These are phyloP conservation scores for Lepidurus arcticus DNA, from an alignment of 1,140 invertebrate genomes.

Conservation along the genomic window DNA sequence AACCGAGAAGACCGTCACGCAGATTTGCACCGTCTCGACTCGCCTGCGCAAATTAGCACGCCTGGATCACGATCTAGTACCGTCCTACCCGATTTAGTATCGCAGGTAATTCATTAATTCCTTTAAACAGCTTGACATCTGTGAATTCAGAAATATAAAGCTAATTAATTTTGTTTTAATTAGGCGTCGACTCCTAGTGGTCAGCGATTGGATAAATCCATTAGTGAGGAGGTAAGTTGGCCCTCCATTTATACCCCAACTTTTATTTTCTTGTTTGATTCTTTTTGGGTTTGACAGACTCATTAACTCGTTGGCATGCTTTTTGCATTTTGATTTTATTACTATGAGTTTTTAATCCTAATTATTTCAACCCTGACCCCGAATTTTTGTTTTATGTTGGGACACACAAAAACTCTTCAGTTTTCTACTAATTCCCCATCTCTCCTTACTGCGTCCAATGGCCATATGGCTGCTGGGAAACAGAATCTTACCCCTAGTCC, in stretches of 20 bases:
- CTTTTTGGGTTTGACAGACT: constrained; percentile 32
- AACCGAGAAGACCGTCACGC: constrained; percentile 58
- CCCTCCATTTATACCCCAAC: background rate
- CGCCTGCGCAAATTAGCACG: constrained; percentile 42
- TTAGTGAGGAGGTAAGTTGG: constrained; percentile 82
- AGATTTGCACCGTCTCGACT: constrained; percentile 52
- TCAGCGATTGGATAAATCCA: constrained; percentile 81
- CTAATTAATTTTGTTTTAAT: constrained; percentile 33
- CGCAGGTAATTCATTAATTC: constrained; percentile 46
- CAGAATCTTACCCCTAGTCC: constrained; percentile 17
- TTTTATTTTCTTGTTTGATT: constrained; percentile 28
- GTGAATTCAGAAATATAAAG: background rate
- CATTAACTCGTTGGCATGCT: background rate
- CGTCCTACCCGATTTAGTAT: constrained; percentile 88
- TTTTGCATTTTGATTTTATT: background rate
- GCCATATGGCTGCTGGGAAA: constrained; percentile 20
- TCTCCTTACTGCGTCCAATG: constrained; percentile 21
- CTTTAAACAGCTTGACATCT: constrained; percentile 12
- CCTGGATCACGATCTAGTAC: constrained; percentile 69
- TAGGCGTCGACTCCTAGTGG: constrained; percentile 70
- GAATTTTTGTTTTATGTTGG: constrained; percentile 19
- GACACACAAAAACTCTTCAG: constrained; percentile 17
- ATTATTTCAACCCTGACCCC: constrained; percentile 4
- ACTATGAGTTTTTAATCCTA: constrained; percentile 9
- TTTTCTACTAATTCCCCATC: constrained; percentile 22